Evolutionary conservation across 2,888 invertebrate genomes (phyloP), one percentile per base, ranked within the genome.

Genomic region (Phengaris alcon): DNA sequence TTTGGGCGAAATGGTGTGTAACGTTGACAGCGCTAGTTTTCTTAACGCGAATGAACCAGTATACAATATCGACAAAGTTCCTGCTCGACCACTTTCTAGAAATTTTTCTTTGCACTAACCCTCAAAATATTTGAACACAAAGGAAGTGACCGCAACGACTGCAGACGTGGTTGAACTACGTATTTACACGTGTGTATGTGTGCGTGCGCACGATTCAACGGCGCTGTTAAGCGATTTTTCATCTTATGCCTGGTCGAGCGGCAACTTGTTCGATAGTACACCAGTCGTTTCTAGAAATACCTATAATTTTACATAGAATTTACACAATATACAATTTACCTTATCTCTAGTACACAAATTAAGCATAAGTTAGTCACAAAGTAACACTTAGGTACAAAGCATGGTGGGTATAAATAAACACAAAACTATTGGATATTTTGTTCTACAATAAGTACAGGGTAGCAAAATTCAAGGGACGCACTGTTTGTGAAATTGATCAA

Each of bases 281-380:
- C 52, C 35, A 64, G 35, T 64, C 35, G 12, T 44, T 64, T 12
- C 64, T 64, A 64, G 48, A 6, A 48, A 69, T 69, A 48, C 15
- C 69, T 64, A 64, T 6, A 64, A 69, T 72, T 72, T 22, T 51
- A 70, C 72, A 51, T 35, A 4, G 7, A 72, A 72, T 72, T 72
- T 72, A 72, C 72, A 72, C 72, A 72, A 72, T 72, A 72, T 72
- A 72, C 72, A 72, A 13, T 52, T 70, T 54, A 54, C 35, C 52
- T 52, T 54, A 72, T 12, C 12, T 52, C 52, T 51, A 35, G 35
- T 72, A 70, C 48, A 51, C 51, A 72, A 72, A 72, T 54, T 52
- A 72, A 70, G 7, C 52, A 72, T 52, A 70, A 10, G 22, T 72
- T 54, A 54, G 72, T 72, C 72, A 72, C 72, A 72, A 72, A 52